A percentile compares a stretch with the other conserved stretches of the same genome.
These are phyloP conservation scores for Caenorhabditis sp. DNA, from an alignment of 2,888 invertebrate genomes.

Conservation along the genomic window DNA sequence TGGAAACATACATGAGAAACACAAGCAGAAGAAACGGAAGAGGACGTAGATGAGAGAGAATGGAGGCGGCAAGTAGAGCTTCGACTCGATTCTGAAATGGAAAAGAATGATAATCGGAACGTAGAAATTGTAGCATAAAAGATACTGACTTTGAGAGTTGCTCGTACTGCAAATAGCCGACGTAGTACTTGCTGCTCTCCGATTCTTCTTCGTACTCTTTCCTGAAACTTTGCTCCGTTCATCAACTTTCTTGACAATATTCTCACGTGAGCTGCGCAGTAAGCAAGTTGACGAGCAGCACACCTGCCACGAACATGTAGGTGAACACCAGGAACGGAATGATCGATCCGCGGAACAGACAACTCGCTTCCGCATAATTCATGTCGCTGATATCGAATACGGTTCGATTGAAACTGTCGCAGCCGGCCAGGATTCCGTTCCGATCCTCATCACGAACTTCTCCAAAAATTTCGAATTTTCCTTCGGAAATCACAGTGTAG, in stretches of 20 bases:
- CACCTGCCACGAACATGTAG: conserved; percentile 64
- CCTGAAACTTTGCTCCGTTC: conserved; percentile 3
- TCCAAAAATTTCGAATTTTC: conserved; percentile 70
- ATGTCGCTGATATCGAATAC: conserved; percentile 25
- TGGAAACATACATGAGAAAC: no score
- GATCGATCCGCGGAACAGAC: conserved; percentile 39
- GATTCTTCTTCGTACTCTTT: conserved; percentile 53
- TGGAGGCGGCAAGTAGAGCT: conserved; percentile 26
- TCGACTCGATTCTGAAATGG: conserved; percentile 30
- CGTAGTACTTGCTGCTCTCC: conserved; percentile 36
- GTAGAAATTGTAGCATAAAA: no score
- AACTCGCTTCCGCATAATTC: conserved; percentile 56
- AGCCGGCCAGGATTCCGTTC: conserved; percentile 7
- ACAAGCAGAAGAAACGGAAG: not conserved
- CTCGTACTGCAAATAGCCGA: conserved; percentile 45
- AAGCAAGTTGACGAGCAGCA: conserved; percentile 66
- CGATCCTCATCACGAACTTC: conserved; percentile 62
- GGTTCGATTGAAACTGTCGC: conserved; percentile 8
- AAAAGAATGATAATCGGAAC: no score
- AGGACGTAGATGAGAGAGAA: conserved; percentile 19
- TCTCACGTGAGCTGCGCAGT: conserved; percentile 68
- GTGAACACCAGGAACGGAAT: conserved; percentile 63
- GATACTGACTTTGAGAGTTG: conserved; percentile 31
- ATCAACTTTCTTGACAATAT: not conserved
- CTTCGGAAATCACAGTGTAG: conserved; percentile 54